These are phyloP conservation scores for Carassius carassius DNA, from an alignment of 2,113 vertebrate species.

Conservation along the genomic window DNA sequence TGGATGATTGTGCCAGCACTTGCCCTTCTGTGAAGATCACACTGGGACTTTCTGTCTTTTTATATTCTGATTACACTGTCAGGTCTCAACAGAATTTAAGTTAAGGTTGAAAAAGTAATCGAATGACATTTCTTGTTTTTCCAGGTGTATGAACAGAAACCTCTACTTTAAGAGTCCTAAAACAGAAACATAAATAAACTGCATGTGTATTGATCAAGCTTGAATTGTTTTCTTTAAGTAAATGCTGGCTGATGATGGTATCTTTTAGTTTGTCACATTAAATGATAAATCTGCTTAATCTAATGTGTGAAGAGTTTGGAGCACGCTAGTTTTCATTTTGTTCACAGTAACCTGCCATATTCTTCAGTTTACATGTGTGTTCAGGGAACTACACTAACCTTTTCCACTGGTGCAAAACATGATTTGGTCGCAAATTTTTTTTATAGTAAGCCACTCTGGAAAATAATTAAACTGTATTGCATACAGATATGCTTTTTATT, in stretches of 20 bases:
- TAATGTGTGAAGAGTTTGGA: neutral
- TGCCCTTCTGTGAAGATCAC: conserved; percentile 45
- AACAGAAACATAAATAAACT: neutral
- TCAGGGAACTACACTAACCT: too few relatives aligned
- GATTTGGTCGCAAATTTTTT: too few relatives aligned
- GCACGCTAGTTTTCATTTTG: neutral
- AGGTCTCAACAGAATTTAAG: neutral
- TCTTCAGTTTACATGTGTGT: neutral
- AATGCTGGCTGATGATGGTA: neutral
- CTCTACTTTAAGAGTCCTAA: neutral
- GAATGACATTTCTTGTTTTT: neutral
- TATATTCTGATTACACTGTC: conserved; percentile 5
- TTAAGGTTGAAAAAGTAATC: neutral
- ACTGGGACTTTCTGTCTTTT: conserved; percentile 25
- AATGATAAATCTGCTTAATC: neutral
- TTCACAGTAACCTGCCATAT: neutral
- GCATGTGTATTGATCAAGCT: neutral
- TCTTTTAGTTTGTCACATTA: neutral
- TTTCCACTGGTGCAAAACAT: too few relatives aligned
- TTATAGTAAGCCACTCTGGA: too few relatives aligned
- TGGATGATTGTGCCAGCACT: conserved; percentile 10
- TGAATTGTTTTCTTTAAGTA: neutral
- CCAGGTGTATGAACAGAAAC: neutral
- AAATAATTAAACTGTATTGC: too few relatives aligned
- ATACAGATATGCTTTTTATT: too few relatives aligned